These are phyloP conservation scores for Drosophila cyrtoloma DNA, from an alignment of 2,888 invertebrate species.

Conservation along the genomic window DNA sequence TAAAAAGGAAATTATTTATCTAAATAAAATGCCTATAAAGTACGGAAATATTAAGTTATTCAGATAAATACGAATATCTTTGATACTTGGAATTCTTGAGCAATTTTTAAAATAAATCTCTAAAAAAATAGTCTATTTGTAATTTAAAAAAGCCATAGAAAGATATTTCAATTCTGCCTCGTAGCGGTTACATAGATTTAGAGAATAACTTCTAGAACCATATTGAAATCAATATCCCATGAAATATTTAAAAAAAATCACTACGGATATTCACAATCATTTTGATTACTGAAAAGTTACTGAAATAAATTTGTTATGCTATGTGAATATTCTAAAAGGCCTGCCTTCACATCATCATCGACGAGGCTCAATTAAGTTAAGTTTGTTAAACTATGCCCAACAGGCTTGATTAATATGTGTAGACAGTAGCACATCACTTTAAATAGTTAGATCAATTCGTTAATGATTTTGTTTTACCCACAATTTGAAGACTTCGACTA, in stretches of 20 bases:
- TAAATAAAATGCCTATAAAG: background rate
- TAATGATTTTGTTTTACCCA: slow-evolving; percentile 13
- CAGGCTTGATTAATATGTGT: slow-evolving; percentile 11
- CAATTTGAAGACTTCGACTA: slow-evolving; percentile 21
- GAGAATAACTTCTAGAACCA: background rate
- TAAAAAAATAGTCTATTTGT: background rate
- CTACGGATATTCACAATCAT: background rate
- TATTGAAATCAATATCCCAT: background rate
- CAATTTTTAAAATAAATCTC: slow-evolving; percentile 6
- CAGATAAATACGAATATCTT: background rate
- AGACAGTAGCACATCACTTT: slow-evolving; percentile 21
- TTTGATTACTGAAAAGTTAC: background rate
- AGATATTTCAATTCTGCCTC: background rate
- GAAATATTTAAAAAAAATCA: background rate
- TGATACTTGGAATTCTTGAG: slow-evolving; percentile 19
- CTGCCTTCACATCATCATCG: slow-evolving; percentile 20
- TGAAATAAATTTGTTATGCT: background rate
- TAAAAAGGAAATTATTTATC: background rate
- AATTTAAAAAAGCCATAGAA: background rate
- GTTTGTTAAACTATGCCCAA: slow-evolving; percentile 34
- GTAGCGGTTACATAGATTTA: background rate
- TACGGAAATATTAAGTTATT: slow-evolving; percentile 1
- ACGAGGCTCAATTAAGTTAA: slow-evolving; percentile 32
- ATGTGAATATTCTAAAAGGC: background rate
- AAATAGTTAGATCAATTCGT: slow-evolving; percentile 38